Evolutionary conservation across 2,888 invertebrate genomes (phyloP).

Genomic region (Drepanosiphum platanoidis): DNA sequence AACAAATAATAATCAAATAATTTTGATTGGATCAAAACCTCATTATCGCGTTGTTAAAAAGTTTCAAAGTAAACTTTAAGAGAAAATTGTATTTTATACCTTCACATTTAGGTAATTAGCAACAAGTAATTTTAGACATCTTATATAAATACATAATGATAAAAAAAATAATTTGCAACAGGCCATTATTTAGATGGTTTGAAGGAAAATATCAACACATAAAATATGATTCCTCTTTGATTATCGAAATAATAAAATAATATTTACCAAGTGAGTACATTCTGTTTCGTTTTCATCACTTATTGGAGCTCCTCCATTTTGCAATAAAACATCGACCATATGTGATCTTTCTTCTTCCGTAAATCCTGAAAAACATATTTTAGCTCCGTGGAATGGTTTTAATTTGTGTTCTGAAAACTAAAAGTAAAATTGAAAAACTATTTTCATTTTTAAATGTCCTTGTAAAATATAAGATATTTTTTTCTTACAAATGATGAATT

Average conservation of each 20-base stretch:
- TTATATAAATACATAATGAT: slow-evolving; percentile 2
- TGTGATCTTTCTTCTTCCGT: slow-evolving; percentile 88
- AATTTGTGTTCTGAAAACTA: slow-evolving; percentile 73
- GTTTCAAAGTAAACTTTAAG: background rate
- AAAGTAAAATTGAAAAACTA: slow-evolving; percentile 32
- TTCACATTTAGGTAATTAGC: background rate
- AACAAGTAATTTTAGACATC: background rate
- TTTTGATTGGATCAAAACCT: background rate
- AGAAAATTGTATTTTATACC: background rate
- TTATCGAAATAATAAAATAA: slow-evolving; percentile 15
- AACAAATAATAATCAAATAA: slow-evolving; percentile 38
- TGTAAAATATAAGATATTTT: background rate
- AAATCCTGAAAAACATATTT: slow-evolving; percentile 90
- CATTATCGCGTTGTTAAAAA: background rate
- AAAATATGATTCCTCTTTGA: slow-evolving; percentile 25
- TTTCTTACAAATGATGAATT: slow-evolving; percentile 70
- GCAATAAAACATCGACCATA: slow-evolving; percentile 88
- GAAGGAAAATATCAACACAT: background rate
- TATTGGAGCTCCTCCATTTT: slow-evolving; percentile 85
- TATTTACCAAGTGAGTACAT: slow-evolving; percentile 87
- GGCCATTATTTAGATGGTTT: background rate
- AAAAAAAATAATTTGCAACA: slow-evolving; percentile 11
- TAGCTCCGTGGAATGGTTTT: slow-evolving; percentile 87
- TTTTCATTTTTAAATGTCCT: background rate
- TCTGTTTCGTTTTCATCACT: slow-evolving; percentile 79